Evolutionary conservation across 2,888 invertebrate species (phyloP), one percentile per base, ranked within the genome.

Genomic region (Carpatolechia fugitivella): DNA sequence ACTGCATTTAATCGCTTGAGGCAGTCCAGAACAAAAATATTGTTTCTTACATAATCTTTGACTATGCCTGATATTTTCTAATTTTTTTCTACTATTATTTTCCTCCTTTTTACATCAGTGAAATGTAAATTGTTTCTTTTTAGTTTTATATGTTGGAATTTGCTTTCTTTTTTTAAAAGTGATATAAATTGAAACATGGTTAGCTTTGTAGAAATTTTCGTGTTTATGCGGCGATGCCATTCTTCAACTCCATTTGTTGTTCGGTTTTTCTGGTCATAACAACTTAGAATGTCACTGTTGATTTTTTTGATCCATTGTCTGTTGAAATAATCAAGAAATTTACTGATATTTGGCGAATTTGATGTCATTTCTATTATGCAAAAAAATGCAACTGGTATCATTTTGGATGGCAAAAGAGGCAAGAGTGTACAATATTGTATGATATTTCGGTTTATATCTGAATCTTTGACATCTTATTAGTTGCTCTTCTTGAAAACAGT

Each of bases 381-480:
- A 6, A 50, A 14, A 33, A 38, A 55, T 11, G 40, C 55, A 20
- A 50, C 55, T 8, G 55, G 50, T 24, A 55, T 55, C 11, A 55
- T 14, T 8, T 44, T 36, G 5, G 48, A 24, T 29, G 54, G 40
- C 10, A 52, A n/a, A 24, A 31, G 29, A 31, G 52, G 11, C 33
- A 52, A 24, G 4, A 30, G 41, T 29, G 44, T 52, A 29, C 13
- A 41, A 11, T 14, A 31, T n/a, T 35, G 41, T 5, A 31, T 40
- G 36, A 55, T 18, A 16, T 44, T 33, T 13, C 33, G 30, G 7
- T 31, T 40, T 18, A 18, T 16, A 16, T 20, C 33, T 11, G 30
- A 30, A 30, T 6, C 30, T 10, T 11, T 20, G 33, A 41, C 20
- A 24, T n/a, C n/a, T 30, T 11, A n/a, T 24, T 53, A 36, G 16